Evolutionary conservation across 2,797 vertebrate genomes (phyloP), one percentile per base, ranked within the genome.

Genomic region (Pampus argenteus): DNA sequence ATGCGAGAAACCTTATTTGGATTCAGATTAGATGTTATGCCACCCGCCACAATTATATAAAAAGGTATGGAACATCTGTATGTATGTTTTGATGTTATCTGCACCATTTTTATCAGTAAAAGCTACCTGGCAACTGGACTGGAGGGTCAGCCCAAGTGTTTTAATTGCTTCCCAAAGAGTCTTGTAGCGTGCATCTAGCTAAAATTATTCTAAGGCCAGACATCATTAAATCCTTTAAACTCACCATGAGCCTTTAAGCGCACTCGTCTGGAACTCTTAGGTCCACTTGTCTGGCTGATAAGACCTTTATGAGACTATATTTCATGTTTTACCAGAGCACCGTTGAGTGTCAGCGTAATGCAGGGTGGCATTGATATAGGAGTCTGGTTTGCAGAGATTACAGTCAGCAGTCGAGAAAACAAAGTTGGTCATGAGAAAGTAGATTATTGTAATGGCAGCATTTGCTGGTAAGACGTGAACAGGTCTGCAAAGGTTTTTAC

Each of bases 251-350:
- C 74, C 72, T 79, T 81, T 81, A 76, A 81, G 78, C 62, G 29
- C 75, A 61, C 76, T 86, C 62, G 55, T 86, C 84, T 86, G 79
- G 83, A 86, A 85, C 76, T 74, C 74, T 70, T 60, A 79, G 84
- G 79, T 78, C 78, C 76, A 79, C 86, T 85, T 57, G 84, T 88
- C 82, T 87, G 81, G 67, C 77, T 71, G 84, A 85, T 83, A 81
- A 85, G 83, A 82, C 78, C 78, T 88, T 84, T 82, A 82, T 74
- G 86, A 88, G 88, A 52, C 72, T 49, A 71, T 89, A 81, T 85
- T 85, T 88, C 80, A 83, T 83, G 79, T 86, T 89, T 87, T 76
- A 87, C 71, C 78, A 74, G 66, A 64, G 72, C 74, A 31, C 71
- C 34, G 70, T 38, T 44, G 76, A 84, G 84, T 72, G 84, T 86